Evolutionary conservation across 2,113 vertebrate species (phyloP).

Genomic region (Sinocyclocheilus anshuiensis): DNA sequence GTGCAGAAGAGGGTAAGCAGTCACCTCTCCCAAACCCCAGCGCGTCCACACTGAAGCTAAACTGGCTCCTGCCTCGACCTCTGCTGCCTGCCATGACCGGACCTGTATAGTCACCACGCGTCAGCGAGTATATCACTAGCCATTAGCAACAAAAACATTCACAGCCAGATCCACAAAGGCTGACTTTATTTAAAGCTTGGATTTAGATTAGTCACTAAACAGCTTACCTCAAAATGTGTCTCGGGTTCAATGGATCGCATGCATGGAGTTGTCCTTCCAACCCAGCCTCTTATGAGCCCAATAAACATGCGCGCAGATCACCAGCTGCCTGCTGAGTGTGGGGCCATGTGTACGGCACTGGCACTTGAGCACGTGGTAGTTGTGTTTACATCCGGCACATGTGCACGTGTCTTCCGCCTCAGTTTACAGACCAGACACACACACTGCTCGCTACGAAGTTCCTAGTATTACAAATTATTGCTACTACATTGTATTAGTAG

Average conservation of each 20-base stretch:
- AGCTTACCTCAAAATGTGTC: background rate
- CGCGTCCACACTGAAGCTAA: constrained; percentile 58
- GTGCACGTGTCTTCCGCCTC: background rate
- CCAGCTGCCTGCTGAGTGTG: background rate
- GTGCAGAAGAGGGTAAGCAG: constrained; percentile 39
- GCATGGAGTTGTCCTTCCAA: background rate
- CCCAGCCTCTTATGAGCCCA: background rate
- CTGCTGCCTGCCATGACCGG: constrained; percentile 54
- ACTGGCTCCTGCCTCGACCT: constrained; percentile 53
- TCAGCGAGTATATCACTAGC: background rate
- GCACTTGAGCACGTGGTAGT: background rate
- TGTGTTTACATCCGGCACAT: constrained; percentile 37
- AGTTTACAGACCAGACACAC: background rate
- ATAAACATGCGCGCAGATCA: background rate
- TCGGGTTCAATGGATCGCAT: background rate
- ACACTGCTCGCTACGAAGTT: background rate
- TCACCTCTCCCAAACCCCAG: constrained; percentile 59
- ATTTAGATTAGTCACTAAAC: too few species aligned
- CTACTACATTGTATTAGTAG: background rate
- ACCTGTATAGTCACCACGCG: background rate
- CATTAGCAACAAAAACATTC: background rate
- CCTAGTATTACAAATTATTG: background rate
- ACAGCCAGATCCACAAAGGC: too few species aligned
- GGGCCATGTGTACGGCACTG: background rate
- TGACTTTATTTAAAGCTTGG: too few species aligned